Conservation (phyloP, 2,113 vertebrate genomes). For the Oceanites oceanicus region DNA sequence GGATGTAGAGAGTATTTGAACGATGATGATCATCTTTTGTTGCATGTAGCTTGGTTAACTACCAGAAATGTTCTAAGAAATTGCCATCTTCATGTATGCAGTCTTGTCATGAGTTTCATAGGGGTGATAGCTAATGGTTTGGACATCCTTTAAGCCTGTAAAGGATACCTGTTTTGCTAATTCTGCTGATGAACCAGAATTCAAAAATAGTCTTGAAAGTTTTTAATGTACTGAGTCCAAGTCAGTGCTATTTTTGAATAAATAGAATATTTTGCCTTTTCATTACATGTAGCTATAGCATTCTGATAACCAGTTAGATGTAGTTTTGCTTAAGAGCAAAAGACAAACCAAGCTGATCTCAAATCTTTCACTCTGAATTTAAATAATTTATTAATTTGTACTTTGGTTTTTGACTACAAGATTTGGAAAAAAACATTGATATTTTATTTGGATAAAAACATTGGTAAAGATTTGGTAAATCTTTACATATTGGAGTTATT, state of each 20-base stretch:
- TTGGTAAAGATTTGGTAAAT: neutral
- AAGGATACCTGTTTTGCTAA: neutral
- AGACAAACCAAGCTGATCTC: neutral
- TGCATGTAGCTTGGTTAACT: neutral
- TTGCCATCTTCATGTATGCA: rapidly evolving
- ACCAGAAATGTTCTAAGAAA: neutral
- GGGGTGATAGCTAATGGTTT: neutral
- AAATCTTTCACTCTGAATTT: neutral
- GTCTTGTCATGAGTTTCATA: neutral
- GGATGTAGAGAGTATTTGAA: neutral
- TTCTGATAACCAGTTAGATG: neutral
- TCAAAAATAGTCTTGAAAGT: neutral
- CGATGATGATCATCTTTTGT: too few relatives aligned
- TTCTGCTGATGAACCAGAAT: neutral
- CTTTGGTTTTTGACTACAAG: neutral
- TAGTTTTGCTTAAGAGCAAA: neutral
- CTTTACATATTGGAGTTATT: neutral
- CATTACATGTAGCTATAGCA: rapidly evolving
- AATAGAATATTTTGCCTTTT: neutral
- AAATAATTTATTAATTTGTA: neutral
- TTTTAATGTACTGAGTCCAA: neutral
- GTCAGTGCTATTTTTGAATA: neutral
- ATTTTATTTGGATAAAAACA: neutral
- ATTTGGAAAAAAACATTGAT: neutral
- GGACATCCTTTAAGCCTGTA: neutral